Evolutionary conservation across 2,113 vertebrate genomes (phyloP).

Genomic region (Glaucidium brasilianum): DNA sequence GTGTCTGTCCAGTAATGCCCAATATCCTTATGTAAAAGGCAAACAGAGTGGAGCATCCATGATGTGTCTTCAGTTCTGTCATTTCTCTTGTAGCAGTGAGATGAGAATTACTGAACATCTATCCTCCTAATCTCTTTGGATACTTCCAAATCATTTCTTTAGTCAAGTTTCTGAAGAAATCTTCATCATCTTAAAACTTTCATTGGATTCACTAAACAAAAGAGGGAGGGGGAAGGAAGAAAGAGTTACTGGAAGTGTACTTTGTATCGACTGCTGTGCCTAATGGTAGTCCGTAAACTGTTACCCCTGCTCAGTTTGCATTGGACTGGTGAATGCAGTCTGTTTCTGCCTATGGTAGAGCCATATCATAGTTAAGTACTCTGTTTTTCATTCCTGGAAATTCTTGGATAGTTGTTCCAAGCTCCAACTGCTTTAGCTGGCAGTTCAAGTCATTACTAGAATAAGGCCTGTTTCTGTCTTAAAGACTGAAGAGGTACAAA

Average conservation of each 20-base stretch:
- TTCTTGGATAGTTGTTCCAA: not conserved
- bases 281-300: not conserved
- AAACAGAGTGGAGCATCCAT: not conserved
- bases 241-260: not conserved
- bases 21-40: not conserved
- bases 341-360: not conserved
- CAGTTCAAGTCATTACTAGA: not conserved
- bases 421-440: not conserved
- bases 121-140: not conserved
- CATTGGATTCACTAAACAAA: not conserved
- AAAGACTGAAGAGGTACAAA: not conserved
- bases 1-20: not conserved
- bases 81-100: not conserved
- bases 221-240: not conserved
- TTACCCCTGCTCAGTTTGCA: not conserved
- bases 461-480: not conserved
- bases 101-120: not conserved
- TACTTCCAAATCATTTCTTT: not conserved
- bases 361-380: not conserved
- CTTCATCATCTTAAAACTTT: slow-evolving; percentile 10
- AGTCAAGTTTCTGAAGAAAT: slow-evolving; percentile 3
- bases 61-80: not conserved
- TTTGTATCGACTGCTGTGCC: not conserved
- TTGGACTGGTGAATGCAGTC: not conserved
- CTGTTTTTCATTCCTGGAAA: not conserved